phyloP scores from a whole-genome alignment of 2,888 invertebrate species.

The Eupelmus urozonus region DNA sequence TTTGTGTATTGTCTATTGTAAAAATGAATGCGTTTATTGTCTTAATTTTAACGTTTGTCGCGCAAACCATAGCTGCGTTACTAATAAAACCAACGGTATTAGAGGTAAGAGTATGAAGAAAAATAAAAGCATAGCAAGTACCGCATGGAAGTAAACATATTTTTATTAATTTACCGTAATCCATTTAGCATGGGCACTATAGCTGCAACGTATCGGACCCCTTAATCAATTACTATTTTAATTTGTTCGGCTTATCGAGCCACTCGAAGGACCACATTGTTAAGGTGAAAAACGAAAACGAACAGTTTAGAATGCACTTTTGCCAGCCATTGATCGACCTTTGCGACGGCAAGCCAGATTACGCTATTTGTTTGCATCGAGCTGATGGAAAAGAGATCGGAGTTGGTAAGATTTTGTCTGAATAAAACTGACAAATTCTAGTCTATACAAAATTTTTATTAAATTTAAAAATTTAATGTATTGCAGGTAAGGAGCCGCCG shows the following conservation, averaged over 20 bases:
- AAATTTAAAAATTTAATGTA: background rate
- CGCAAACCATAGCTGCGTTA: no score
- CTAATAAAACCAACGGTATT: background rate
- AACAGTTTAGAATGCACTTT: slow-evolving; percentile 20
- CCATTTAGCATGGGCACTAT: background rate
- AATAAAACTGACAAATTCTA: background rate
- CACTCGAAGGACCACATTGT: background rate
- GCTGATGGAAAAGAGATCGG: slow-evolving; percentile 13
- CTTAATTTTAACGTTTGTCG: background rate
- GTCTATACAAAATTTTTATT: background rate
- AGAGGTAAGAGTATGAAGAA: background rate
- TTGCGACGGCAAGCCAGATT: slow-evolving; percentile 16
- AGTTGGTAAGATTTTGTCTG: slow-evolving; percentile 6
- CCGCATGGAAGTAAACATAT: background rate
- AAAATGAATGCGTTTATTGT: background rate
- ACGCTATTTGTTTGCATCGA: slow-evolving; percentile 19
- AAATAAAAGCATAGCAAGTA: no score
- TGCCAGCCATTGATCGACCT: slow-evolving; percentile 3
- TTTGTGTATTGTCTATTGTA: background rate
- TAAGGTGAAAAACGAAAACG: background rate
- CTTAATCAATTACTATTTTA: no score
- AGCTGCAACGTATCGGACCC: slow-evolving; percentile 9
- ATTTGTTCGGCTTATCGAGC: slow-evolving; percentile 10
- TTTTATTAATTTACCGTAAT: background rate
- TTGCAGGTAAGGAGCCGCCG: slow-evolving; percentile 29